Evolutionary conservation across 2,113 vertebrate genomes (phyloP).

Genomic region (Lontra canadensis): DNA sequence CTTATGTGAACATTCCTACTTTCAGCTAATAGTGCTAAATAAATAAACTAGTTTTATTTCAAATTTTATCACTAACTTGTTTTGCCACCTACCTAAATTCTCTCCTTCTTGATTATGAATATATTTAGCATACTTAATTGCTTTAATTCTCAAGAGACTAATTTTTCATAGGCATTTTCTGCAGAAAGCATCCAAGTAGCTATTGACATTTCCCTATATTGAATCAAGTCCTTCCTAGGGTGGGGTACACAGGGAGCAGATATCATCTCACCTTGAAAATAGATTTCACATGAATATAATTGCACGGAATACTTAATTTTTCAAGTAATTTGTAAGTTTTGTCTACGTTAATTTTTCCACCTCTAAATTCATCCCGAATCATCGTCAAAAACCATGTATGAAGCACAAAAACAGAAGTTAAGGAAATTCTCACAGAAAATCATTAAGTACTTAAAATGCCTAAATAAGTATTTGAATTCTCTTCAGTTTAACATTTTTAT

Average conservation of each 20-base stretch:
- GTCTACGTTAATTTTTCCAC: conserved; percentile 78
- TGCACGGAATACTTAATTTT: conserved; percentile 79
- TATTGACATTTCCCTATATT: background rate
- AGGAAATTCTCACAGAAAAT: conserved; percentile 78
- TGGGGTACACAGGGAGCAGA: background rate
- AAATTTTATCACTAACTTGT: conserved; percentile 9
- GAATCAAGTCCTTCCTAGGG: background rate
- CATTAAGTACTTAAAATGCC: conserved; percentile 7
- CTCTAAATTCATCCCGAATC: conserved; percentile 81
- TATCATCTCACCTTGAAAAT: conserved; percentile 84
- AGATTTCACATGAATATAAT: conserved; percentile 75
- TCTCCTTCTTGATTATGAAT: background rate
- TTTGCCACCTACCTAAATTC: background rate
- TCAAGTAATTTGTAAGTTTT: conserved; percentile 79
- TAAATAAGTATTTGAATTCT: background rate
- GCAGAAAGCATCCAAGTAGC: background rate
- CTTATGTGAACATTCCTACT: background rate
- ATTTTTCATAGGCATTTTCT: conserved; percentile 25
- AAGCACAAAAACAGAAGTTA: conserved; percentile 68
- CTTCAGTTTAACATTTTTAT: background rate
- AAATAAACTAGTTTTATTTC: background rate
- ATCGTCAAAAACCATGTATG: conserved; percentile 82
- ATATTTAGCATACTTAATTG: background rate
- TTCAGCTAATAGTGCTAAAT: conserved; percentile 1
- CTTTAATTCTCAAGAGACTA: conserved; percentile 10